Evolutionary conservation across 2,888 invertebrate species (phyloP), one percentile per base, ranked within the genome.

Genomic region (Acrobasis repandana): DNA sequence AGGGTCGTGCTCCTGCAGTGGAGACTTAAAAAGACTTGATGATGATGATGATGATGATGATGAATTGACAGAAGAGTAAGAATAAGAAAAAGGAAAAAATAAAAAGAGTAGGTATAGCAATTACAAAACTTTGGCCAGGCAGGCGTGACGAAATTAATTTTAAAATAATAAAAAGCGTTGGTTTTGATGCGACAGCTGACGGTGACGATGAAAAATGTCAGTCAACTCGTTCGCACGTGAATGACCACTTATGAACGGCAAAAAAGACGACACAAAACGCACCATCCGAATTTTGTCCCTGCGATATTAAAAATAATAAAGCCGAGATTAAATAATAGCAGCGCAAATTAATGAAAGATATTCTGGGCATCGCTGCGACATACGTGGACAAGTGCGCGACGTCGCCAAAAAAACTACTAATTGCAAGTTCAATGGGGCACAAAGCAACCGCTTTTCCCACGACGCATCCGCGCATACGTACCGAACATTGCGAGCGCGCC

Each of bases 371-470:
- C 83, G 83, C 83, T 81, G 80, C 77, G 86, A 85, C 90, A 88
- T 89, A 83, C 82, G 80, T 76, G 77, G 82, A 80, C 89, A 87
- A 88, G 89, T 84, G 83, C 86, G 51, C 50, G 50, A 51, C 59
- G 77, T 70, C 70, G 71, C 60, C 73, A 77, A 87, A 91, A 90
- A 90, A 90, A 80, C 73, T 72, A 82, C 83, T 92, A 92, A 92
- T 91, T 91, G 83, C 89, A 79, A 84, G 76, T 87, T 89, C 91
- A 90, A 90, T 89, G 89, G 82, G 72, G 77, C 73, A 88, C 90
- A 90, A 91, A 91, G 88, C 82, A 69, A 66, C 91, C 91, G 91
- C 91, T 77, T 76, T 91, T 92, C 92, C 90, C 92, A 92, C 90
- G 91, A 81, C 79, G 79, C 88, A 82, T 84, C 87, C 74, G 69